Percentiles rank a stretch among this genome's conserved stretches.
These are phyloP conservation scores for Scortum barcoo DNA, from an alignment of 2,113 vertebrate genomes.

Conservation along the genomic window DNA sequence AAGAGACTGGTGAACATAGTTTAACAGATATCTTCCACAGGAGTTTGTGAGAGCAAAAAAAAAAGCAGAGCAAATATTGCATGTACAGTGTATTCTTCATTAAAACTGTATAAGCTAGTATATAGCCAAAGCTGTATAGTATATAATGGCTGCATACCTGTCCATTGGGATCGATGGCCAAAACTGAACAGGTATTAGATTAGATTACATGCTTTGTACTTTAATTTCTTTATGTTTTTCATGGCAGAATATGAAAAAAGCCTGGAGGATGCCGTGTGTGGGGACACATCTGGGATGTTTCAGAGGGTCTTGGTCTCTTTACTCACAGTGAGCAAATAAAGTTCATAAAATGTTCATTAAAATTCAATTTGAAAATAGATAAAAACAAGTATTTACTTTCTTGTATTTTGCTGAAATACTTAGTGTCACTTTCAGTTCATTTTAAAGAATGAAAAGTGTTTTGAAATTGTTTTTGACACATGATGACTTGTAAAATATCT, in stretches of 20 bases:
- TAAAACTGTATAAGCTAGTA: neutral
- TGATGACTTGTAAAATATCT: neutral
- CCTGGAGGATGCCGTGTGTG: conserved; percentile 90
- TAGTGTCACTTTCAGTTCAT: neutral
- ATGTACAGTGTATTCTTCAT: neutral
- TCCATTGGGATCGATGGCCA: neutral
- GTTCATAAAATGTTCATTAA: too few relatives aligned
- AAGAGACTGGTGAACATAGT: neutral
- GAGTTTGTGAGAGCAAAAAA: too few relatives aligned
- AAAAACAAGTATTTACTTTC: neutral
- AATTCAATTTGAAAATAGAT: neutral
- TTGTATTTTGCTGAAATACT: neutral
- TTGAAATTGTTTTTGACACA: neutral
- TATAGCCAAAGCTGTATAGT: neutral
- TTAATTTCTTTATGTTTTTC: conserved; percentile 9
- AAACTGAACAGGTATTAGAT: neutral
- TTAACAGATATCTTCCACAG: neutral
- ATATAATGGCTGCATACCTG: neutral
- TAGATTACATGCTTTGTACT: neutral
- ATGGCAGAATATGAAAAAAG: conserved; percentile 85
- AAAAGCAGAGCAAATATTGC: too few relatives aligned
- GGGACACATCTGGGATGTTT: conserved; percentile 95
- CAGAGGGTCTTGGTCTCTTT: conserved; percentile 94
- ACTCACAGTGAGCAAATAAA: conserved; percentile 84
- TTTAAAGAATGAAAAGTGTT: neutral